Evolutionary conservation across 2,888 invertebrate genomes (phyloP).

Genomic region (Synergus laeviventris): DNA sequence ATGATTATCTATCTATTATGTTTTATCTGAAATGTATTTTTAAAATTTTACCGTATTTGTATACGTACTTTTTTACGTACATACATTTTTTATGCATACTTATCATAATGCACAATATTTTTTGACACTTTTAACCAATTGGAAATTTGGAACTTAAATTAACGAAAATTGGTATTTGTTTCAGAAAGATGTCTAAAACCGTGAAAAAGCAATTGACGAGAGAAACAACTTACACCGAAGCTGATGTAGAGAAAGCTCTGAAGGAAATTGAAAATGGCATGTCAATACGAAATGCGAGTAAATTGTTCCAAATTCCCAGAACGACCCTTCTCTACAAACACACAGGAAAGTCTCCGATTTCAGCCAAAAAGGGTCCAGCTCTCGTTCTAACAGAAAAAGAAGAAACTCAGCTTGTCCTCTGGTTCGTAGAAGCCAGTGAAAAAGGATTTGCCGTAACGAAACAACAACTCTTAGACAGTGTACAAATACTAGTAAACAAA

Average conservation of each 20-base stretch:
- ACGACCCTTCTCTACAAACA: constrained; percentile 34
- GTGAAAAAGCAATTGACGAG: background rate
- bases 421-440: background rate
- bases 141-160: background rate
- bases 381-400: constrained; percentile 26
- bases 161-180: background rate
- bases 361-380: constrained; percentile 31
- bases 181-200: constrained; percentile 1
- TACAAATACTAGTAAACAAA: constrained; percentile 22
- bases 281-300: constrained; percentile 28
- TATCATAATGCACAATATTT: no score
- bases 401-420: background rate
- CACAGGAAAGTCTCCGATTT: constrained; percentile 28
- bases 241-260: constrained; percentile 4
- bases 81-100: no score
- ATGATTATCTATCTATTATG: no score
- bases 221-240: background rate
- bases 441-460: constrained; percentile 21
- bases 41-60: no score
- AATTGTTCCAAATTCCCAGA: constrained; percentile 26
- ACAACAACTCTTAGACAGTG: constrained; percentile 19
- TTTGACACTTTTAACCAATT: no score
- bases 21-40: no score
- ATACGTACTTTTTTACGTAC: no score
- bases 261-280: constrained; percentile 24